phyloP scores from a whole-genome alignment of 2,888 invertebrate species.

The Volucella bombylans region DNA sequence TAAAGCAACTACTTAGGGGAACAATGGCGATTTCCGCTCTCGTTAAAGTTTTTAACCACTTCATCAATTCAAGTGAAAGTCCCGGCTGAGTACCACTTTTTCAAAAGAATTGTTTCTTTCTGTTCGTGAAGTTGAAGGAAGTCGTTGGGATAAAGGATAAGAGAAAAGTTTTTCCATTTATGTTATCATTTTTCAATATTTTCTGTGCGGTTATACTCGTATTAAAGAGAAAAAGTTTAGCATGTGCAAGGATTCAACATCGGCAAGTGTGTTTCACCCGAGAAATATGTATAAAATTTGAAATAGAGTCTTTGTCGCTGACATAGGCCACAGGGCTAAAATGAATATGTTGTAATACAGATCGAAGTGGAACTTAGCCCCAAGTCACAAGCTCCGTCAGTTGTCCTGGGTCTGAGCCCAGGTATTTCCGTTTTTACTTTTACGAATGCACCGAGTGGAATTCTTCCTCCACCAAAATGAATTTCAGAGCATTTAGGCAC shows the following conservation, averaged over 20 bases:
- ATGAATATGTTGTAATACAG: too few species aligned
- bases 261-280: not conserved
- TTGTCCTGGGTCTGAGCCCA: too few species aligned
- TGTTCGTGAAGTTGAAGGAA: conserved; percentile 44
- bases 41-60: conserved; percentile 58
- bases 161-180: conserved; percentile 67
- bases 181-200: conserved; percentile 37
- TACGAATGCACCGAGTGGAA: too few species aligned
- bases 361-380: too few species aligned
- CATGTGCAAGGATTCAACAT: not conserved
- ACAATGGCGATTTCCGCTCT: conserved; percentile 42
- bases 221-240: not conserved
- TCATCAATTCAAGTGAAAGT: conserved; percentile 62
- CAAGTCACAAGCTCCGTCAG: too few species aligned
- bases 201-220: conserved; percentile 37
- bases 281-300: too few species aligned
- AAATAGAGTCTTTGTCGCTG: too few species aligned
- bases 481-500: too few species aligned
- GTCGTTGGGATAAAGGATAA: conserved; percentile 49
- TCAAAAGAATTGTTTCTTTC: conserved; percentile 40
- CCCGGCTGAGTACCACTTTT: conserved; percentile 54
- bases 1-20: not conserved
- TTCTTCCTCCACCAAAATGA: too few species aligned
- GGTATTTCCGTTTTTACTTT: too few species aligned
- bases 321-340: too few species aligned